phyloP scores from a whole-genome alignment of 2,113 vertebrate genomes.

The Dicerorhinus sumatrensis region DNA sequence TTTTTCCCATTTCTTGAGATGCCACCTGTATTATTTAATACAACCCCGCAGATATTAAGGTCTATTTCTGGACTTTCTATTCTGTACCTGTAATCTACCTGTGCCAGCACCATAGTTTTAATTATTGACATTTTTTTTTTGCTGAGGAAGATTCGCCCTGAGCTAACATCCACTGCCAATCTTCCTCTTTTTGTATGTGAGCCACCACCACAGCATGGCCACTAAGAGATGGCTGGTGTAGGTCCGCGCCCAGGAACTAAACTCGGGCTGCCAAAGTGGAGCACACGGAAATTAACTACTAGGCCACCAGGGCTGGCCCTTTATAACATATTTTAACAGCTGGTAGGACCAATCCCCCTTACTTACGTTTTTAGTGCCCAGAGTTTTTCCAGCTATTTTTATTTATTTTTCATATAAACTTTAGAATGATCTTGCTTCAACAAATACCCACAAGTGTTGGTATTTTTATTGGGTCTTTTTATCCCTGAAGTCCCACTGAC shows the following conservation, averaged over 20 bases:
- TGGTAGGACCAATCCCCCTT: background rate
- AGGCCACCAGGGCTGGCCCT: too few relatives aligned
- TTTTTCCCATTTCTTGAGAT: constrained; percentile 12
- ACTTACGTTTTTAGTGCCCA: constrained; percentile 5
- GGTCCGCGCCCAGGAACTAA: too few relatives aligned
- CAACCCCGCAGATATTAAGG: background rate
- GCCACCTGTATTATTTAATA: background rate
- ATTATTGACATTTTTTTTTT: background rate
- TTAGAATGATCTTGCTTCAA: background rate
- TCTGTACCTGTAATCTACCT: background rate
- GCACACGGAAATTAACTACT: too few relatives aligned
- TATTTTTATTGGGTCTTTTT: constrained; percentile 25
- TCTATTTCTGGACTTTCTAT: constrained; percentile 35
- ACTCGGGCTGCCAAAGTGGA: too few relatives aligned
- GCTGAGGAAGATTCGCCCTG: too few relatives aligned
- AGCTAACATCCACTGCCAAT: too few relatives aligned
- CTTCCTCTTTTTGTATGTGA: too few relatives aligned
- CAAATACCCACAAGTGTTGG: background rate
- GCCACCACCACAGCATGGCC: too few relatives aligned
- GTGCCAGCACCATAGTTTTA: background rate
- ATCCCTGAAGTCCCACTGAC: background rate
- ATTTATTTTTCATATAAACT: background rate
- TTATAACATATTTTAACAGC: background rate
- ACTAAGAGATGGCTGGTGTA: too few relatives aligned
- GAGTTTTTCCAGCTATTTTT: background rate